Evolutionary conservation across 2,888 invertebrate genomes (phyloP).

Genomic region (Glyphotaelius pellucidus): DNA sequence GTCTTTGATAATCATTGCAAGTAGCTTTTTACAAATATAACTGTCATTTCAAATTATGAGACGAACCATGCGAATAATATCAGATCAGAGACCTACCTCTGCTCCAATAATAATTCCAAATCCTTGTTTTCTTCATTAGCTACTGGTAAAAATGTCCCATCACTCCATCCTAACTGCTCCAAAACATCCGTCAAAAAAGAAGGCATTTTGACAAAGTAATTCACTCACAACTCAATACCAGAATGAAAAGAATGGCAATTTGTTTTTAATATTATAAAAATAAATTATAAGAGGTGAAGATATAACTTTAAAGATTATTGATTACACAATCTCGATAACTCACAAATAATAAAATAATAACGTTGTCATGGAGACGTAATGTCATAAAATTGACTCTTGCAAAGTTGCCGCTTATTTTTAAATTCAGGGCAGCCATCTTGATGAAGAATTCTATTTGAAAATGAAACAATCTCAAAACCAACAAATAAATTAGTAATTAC

Average conservation of each 20-base stretch:
- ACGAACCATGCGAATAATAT: background rate
- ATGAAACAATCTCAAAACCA: too few species aligned
- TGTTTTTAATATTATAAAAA: background rate
- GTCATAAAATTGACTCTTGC: background rate
- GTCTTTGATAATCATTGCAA: too few species aligned
- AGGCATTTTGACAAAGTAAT: conserved; percentile 68
- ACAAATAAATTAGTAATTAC: too few species aligned
- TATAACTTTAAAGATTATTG: background rate
- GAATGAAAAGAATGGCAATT: background rate
- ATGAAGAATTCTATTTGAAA: too few species aligned
- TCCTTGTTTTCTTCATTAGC: conserved; percentile 84
- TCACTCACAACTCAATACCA: background rate
- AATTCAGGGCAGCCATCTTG: background rate
- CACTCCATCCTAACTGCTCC: conserved; percentile 84
- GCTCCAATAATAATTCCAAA: conserved; percentile 70
- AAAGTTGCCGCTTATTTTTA: conserved; percentile 9
- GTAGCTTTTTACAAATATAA: background rate
- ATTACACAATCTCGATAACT: background rate
- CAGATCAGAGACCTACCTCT: conserved; percentile 69
- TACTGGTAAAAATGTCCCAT: conserved; percentile 88
- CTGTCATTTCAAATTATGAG: background rate
- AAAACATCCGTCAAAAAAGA: conserved; percentile 80
- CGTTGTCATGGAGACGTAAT: conserved; percentile 14
- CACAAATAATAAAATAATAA: background rate
- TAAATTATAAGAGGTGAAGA: background rate